phyloP scores from a whole-genome alignment of 2,113 vertebrate genomes.

The Hemibates koningsi region DNA sequence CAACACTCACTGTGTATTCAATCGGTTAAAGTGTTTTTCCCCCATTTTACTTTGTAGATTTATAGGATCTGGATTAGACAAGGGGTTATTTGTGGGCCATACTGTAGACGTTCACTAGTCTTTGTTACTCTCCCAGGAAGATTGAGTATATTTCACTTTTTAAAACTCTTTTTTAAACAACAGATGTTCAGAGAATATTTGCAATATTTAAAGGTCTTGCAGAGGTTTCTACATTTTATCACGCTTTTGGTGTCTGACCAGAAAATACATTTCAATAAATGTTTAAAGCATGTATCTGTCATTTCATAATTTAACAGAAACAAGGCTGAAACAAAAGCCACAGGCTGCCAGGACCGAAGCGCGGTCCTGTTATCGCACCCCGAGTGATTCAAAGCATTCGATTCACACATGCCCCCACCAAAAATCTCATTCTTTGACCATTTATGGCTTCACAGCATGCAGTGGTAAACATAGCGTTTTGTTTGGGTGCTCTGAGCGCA shows the following conservation, averaged over 20 bases:
- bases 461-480: not conserved
- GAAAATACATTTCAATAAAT: not conserved
- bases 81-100: constrained; percentile 25
- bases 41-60: not conserved
- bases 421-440: constrained; percentile 13
- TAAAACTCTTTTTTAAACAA: not conserved
- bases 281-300: not conserved
- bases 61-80: not conserved
- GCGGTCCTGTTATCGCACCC: not conserved
- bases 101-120: not conserved
- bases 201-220: not conserved
- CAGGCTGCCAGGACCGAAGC: not conserved
- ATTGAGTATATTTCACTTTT: not conserved
- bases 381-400: not conserved
- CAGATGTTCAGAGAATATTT: not conserved
- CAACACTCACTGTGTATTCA: not conserved
- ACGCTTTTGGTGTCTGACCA: not conserved
- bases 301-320: not conserved
- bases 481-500: not conserved
- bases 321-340: not conserved
- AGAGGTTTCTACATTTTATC: not conserved
- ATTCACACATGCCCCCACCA: not conserved
- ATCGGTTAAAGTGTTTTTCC: not conserved
- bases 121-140: not conserved
- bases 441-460: not conserved